Evolutionary conservation across 2,888 invertebrate species (phyloP).

Genomic region (Autographa pulchrina): DNA sequence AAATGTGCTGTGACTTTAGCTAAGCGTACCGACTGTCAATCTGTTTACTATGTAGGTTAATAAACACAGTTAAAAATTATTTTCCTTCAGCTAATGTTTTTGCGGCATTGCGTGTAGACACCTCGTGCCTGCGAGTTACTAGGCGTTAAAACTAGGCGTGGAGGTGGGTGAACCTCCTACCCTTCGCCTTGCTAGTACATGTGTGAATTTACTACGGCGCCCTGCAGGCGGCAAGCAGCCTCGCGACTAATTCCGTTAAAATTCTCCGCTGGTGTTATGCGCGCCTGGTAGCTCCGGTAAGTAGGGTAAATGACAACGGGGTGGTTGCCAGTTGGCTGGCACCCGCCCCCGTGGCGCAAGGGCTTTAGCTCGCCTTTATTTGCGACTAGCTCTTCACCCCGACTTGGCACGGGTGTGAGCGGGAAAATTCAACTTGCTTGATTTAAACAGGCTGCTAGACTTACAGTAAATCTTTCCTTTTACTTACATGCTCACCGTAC

Average conservation of each 20-base stretch:
- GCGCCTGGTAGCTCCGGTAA: constrained; percentile 83
- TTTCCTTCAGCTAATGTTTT: constrained; percentile 74
- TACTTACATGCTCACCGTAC: constrained; percentile 28
- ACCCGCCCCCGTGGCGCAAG: constrained; percentile 68
- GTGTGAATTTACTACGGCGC: constrained; percentile 88
- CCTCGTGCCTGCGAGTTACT: constrained; percentile 77
- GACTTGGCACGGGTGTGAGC: constrained; percentile 68
- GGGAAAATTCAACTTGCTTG: constrained; percentile 62
- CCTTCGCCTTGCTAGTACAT: constrained; percentile 71
- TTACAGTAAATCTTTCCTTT: constrained; percentile 50
- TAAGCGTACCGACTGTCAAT: constrained; percentile 32
- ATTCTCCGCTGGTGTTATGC: constrained; percentile 84
- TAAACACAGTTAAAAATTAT: constrained; percentile 67
- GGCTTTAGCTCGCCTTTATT: constrained; percentile 67
- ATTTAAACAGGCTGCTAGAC: constrained; percentile 58
- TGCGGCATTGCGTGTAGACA: constrained; percentile 84
- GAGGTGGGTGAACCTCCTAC: constrained; percentile 78
- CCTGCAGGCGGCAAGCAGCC: constrained; percentile 81
- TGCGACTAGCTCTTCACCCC: constrained; percentile 67
- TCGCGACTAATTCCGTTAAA: constrained; percentile 88
- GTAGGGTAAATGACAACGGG: constrained; percentile 85
- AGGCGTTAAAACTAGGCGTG: constrained; percentile 81
- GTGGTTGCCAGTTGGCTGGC: constrained; percentile 71
- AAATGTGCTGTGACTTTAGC: not conserved
- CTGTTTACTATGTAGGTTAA: constrained; percentile 43